These are phyloP conservation scores for Aphidius ervi DNA, from an alignment of 1,140 invertebrate genomes.

Conservation along the genomic window DNA sequence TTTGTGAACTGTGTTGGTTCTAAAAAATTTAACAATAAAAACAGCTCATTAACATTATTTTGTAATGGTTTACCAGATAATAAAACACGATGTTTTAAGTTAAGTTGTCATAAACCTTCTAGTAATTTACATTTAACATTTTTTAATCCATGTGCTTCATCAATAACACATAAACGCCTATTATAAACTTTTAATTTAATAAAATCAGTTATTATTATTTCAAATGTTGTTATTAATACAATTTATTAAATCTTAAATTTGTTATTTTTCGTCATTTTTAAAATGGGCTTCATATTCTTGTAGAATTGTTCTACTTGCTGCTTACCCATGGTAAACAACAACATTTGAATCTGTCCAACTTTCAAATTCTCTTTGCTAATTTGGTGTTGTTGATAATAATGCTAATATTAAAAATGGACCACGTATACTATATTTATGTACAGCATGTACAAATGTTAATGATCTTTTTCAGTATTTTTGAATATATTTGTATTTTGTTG, in stretches of 20 bases:
- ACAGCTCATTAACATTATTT: constrained; percentile 98
- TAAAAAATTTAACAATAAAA: constrained; percentile 96
- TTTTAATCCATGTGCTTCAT: constrained; percentile 98
- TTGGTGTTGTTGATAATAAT: constrained; percentile 98
- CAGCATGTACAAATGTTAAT: constrained; percentile 87
- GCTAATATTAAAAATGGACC: constrained; percentile 99
- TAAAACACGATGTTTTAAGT: constrained; percentile 92
- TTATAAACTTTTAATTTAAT: constrained; percentile 91
- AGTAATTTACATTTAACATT: constrained; percentile 99
- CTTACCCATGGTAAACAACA: constrained; percentile 95
- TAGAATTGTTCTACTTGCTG: constrained; percentile 93
- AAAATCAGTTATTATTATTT: constrained; percentile 96
- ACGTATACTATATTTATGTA: constrained; percentile 88
- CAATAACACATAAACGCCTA: constrained; percentile 96
- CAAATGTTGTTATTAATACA: constrained; percentile 99
- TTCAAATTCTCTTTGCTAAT: constrained; percentile 99
- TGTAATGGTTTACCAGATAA: constrained; percentile 97
- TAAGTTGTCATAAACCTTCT: constrained; percentile 88
- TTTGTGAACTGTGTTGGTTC: constrained; percentile 93
- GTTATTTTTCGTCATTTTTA: constrained; percentile 84
- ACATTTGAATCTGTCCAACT: constrained; percentile 99
- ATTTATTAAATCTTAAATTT: constrained; percentile 88
- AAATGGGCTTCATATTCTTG: constrained; percentile 99
- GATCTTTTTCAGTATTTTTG: constrained; percentile 93
- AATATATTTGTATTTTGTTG: constrained; percentile 86